Evolutionary conservation across 2,888 invertebrate genomes (phyloP), one percentile per base, ranked within the genome.

Genomic region (Andrena minutula): DNA sequence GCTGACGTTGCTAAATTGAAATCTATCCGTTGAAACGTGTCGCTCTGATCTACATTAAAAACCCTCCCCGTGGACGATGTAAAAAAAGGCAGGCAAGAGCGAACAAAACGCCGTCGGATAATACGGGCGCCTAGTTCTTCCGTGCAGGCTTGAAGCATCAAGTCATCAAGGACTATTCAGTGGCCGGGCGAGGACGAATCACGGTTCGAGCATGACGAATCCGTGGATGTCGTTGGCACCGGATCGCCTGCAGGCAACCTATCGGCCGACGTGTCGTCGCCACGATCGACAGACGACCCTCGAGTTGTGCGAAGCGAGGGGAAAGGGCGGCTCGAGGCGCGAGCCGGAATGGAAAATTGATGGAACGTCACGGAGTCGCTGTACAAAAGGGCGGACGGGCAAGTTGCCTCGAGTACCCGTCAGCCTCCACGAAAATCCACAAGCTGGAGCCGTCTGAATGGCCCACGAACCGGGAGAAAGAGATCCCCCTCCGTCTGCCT

Each of bases 111-210:
- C 23, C 32, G 26, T 8, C 64, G 72, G 65, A 72, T 83, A 84
- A 82, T 65, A 79, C 78, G 47, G 79, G 79, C 78, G 79, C 65
- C 65, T 61, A 71, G 69, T 53, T 30, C 47, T 71, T 66, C 23
- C 58, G 76, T 64, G n/a, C 79, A 32, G 91, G 97, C 73, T 86
- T 86, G 89, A 91, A 89, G 88, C 91, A 93, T 93, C 91, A 92
- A 93, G 92, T 92, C 92, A 92, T 92, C 92, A 92, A 87, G 73
- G 85, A 88, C 91, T 90, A 92, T 92, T 92, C 91, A 92, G 83
- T 30, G 82, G 65, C 72, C 61, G 63, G 75, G 72, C 75, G 84
- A 83, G 85, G 83, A 87, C 78, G 85, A 82, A 86, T 85, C 87
- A 84, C 86, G 82, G 66, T 82, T 80, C 74, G 81, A 70, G 83